Evolutionary conservation across 2,797 vertebrate genomes (phyloP).

Genomic region (Synanceia verrucosa): DNA sequence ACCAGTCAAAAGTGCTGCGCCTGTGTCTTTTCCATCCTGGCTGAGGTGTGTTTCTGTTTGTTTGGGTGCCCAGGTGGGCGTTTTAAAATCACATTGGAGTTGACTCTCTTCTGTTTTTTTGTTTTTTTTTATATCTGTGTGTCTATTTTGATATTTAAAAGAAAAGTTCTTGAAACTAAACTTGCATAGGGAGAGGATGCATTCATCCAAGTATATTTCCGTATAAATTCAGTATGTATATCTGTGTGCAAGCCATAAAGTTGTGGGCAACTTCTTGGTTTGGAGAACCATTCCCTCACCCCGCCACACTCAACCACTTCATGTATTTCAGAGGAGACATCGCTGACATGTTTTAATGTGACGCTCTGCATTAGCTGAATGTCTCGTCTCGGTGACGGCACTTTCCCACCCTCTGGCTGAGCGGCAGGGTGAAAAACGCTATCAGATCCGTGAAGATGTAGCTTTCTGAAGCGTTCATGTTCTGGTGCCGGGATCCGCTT

Average conservation of each 20-base stretch:
- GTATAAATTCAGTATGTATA: neutral
- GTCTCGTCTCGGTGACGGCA: constrained; percentile 27
- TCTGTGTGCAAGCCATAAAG: neutral
- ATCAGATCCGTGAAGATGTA: constrained; percentile 50
- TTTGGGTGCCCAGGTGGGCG: constrained; percentile 2
- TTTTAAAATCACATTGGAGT: constrained; percentile 9
- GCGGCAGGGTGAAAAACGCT: constrained; percentile 36
- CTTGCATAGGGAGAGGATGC: neutral
- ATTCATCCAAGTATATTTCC: neutral
- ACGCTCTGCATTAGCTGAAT: constrained; percentile 37
- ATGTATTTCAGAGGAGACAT: constrained; percentile 21
- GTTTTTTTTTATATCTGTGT: neutral
- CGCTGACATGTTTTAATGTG: constrained; percentile 48
- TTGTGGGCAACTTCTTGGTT: constrained; percentile 19
- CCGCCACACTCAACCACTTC: neutral
- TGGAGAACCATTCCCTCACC: neutral
- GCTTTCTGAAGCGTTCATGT: constrained; percentile 47
- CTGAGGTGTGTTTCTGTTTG: neutral
- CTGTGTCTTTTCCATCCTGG: constrained; percentile 24
- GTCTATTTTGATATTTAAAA: constrained; percentile 7
- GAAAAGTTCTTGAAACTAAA: neutral
- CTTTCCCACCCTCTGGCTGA: constrained; percentile 4
- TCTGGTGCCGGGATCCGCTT: constrained; percentile 49
- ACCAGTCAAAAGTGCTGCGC: constrained; percentile 48
- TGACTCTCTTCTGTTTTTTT: constrained; percentile 3